Conservation (phyloP, 2,888 invertebrate genomes). For the Drosophila merina region DNA sequence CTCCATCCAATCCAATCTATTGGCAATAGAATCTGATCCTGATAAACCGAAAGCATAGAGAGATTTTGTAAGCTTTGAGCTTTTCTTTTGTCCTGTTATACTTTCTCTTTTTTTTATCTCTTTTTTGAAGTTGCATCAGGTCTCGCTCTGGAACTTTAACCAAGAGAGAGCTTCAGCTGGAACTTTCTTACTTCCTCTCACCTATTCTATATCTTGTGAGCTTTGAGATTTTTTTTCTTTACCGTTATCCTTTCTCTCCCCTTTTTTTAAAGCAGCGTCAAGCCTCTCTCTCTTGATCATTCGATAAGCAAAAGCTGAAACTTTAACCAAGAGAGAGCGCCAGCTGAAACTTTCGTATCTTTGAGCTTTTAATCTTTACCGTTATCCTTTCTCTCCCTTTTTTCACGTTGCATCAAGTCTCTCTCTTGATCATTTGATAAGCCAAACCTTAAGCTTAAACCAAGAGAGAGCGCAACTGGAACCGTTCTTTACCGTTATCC, state of each 20-base stretch:
- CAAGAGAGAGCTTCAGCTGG: no score
- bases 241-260: background rate
- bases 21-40: background rate
- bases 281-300: no score
- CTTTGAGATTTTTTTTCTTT: background rate
- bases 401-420: background rate
- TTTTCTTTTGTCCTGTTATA: background rate
- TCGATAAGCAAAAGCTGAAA: no score
- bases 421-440: background rate
- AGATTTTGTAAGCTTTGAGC: background rate
- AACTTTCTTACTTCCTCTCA: no score
- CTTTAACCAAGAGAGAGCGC: no score
- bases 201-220: no score
- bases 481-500: background rate
- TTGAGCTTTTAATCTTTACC: no score
- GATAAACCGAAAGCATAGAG: conserved; percentile 1
- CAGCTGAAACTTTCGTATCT: no score
- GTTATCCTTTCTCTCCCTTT: background rate
- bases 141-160: background rate
- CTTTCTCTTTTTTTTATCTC: background rate
- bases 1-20: conserved; percentile 3
- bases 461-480: no score
- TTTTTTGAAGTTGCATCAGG: background rate
- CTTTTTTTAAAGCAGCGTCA: no score
- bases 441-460: background rate